Evolutionary conservation across 2,888 invertebrate species (phyloP), one percentile per base, ranked within the genome.

Genomic region (Adelognathus sp.): DNA sequence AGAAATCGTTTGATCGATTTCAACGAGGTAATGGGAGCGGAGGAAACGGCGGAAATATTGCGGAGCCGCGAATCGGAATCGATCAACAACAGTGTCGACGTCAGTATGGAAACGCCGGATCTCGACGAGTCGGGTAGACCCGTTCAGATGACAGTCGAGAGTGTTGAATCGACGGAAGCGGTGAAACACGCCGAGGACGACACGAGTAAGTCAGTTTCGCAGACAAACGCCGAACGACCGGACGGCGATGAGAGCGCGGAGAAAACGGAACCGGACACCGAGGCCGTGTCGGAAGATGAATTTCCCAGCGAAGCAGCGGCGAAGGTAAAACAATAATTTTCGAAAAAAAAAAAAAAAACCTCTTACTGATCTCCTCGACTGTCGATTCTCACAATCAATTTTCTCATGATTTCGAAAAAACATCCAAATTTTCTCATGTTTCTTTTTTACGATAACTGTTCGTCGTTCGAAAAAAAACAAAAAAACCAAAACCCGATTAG

Each of bases 271-370:
- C 95, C 96, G 60, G 96, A 97, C 89, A 96, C 96, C 0, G 97
- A 97, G 92, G 95, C 96, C 71, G 96, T 97, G 46, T 97, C 96
- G 0, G 97, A 97, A 90, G 97, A 97, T 91, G 97, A 97, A 90
- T 83, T 92, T 11, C 92, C 92, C 5, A 91, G 88, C 9, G 92
- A 92, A 81, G 88, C 90, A n/a, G 83, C 90, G 1, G 86, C 91
- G 2, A 92, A 92, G 86, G 91, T 92, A 82, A n/a, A 16, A 29
- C 4, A 7, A 84, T 70, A 31, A 60, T 27, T 50, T 18, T 7
- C 21, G 27, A 58, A 9, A 11, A 50, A 24, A 18, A n/a, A n/a
- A n/a, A n/a, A n/a, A n/a, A n/a, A 24, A 50, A 50, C 11, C n/a
- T 50, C n/a, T n/a, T n/a, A n/a, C n/a, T 21, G 9, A 36, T 3